Base-by-base conservation (phyloP, 2,888 invertebrate species). In the Agrochola lota region DNA sequence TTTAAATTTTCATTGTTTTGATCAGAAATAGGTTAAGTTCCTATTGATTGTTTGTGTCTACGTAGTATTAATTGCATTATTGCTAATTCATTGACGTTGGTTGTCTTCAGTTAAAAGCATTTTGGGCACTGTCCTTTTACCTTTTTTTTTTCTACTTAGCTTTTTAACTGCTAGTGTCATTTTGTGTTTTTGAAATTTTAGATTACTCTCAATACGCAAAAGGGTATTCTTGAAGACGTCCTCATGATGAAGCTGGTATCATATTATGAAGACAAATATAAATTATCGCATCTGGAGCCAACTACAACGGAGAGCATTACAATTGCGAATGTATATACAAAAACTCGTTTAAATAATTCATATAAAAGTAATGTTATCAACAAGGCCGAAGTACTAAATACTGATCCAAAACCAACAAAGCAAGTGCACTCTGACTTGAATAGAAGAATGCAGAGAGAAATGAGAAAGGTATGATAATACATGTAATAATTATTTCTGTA, bases 171-270 rank as follows among this genome's bases (percentile, higher is more conserved):
- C 17, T 62, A 20, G 6, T 20, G 30, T 12, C 8, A 20, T 6
- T 43, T 17, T 55, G 6, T n/a, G 9, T 23, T 52, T 78, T 43
- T 26, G 71, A 73, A 70, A 49, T 88, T 92, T 64, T 79, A 92
- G 91, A 81, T 79, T 23, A 43, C 72, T 26, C 74, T 81, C 23
- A 87, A 81, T 71, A 81, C 81, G 26, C 91, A 92, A 87, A 94
- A 91, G 69, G 86, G 83, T 35, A 85, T 89, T 40, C 80, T 94
- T 46, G 90, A 89, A 81, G 93, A 93, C 74, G 90, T 92, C 30
- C 89, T 94, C 15, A 94, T 95, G 94, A 92, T 95, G 94, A 94
- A 95, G 83, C 91, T 95, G 30, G 93, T 95, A 23, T 94, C 94
- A 20, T 95, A 94, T 87, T 95, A 95, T 75, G 95, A 95, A 80